A percentile compares a stretch with the other conserved stretches of the same genome.
These are phyloP conservation scores for Danaus melanippus DNA, from an alignment of 1,140 invertebrate species.

Conservation along the genomic window DNA sequence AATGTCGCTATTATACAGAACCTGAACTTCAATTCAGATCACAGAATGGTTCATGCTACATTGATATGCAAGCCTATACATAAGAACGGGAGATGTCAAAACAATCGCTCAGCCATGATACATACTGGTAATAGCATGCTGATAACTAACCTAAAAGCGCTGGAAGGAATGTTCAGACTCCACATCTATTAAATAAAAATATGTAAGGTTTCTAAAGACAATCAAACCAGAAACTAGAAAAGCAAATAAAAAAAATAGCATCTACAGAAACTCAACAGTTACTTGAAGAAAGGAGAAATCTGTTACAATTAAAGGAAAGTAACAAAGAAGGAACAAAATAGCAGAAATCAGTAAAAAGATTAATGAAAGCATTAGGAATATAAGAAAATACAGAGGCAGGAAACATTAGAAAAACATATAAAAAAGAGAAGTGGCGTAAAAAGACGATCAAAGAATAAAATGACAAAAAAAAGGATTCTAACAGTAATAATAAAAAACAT, in stretches of 20 bases:
- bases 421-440: too few relatives aligned
- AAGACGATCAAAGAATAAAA: too few relatives aligned
- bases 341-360: slow-evolving; percentile 21
- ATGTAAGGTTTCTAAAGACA: slow-evolving; percentile 18
- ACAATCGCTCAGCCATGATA: slow-evolving; percentile 12
- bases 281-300: slow-evolving; percentile 12
- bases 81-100: slow-evolving; percentile 8
- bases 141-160: slow-evolving; percentile 12
- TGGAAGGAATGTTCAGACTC: slow-evolving; percentile 5
- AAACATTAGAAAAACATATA: too few relatives aligned
- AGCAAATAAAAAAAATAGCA: slow-evolving; percentile 5
- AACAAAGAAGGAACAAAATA: slow-evolving; percentile 18
- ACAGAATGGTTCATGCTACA: too few relatives aligned
- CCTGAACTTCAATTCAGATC: too few relatives aligned
- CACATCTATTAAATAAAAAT: slow-evolving; percentile 26
- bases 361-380: slow-evolving; percentile 23
- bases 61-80: too few relatives aligned
- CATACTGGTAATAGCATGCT: slow-evolving; percentile 9
- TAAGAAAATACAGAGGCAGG: too few relatives aligned
- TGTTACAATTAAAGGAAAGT: slow-evolving; percentile 12
- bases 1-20: too few relatives aligned
- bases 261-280: slow-evolving; percentile 16
- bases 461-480: too few relatives aligned
- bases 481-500: too few relatives aligned
- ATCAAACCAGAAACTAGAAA: slow-evolving; percentile 10